Conservation (phyloP, 2,113 vertebrate species). For the Lophochroa leadbeateri region DNA sequence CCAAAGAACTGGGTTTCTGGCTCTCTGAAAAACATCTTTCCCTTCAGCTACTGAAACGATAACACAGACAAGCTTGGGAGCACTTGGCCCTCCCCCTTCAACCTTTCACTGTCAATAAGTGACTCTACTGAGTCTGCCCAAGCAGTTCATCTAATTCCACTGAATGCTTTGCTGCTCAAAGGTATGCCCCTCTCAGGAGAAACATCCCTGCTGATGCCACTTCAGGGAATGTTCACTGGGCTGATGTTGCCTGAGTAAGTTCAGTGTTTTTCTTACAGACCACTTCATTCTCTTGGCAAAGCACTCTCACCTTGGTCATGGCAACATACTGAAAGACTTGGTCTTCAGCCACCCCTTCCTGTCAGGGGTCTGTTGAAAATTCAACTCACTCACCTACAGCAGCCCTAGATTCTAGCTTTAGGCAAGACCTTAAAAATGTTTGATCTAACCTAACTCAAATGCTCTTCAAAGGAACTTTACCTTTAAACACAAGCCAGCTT, state of each 20-base stretch:
- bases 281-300: background rate
- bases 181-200: background rate
- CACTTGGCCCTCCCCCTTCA: background rate
- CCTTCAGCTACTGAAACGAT: background rate
- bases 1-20: background rate
- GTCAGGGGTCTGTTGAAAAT: background rate
- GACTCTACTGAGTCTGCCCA: background rate
- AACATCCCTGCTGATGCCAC: background rate
- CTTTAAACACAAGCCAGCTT: background rate
- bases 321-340: background rate
- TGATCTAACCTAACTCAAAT: background rate
- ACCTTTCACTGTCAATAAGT: background rate
- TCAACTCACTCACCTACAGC: background rate
- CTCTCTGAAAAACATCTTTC: background rate
- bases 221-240: background rate
- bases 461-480: background rate
- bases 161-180: background rate
- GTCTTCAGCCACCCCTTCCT: background rate
- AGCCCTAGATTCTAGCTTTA: background rate
- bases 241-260: background rate
- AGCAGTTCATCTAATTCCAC: background rate
- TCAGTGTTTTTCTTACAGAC: background rate
- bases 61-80: background rate
- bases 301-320: background rate
- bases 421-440: background rate